Percentiles rank a stretch among this genome's conserved stretches.
phyloP scores from a whole-genome alignment of 1,140 invertebrate species.

The Drosophila nigrodunni region DNA sequence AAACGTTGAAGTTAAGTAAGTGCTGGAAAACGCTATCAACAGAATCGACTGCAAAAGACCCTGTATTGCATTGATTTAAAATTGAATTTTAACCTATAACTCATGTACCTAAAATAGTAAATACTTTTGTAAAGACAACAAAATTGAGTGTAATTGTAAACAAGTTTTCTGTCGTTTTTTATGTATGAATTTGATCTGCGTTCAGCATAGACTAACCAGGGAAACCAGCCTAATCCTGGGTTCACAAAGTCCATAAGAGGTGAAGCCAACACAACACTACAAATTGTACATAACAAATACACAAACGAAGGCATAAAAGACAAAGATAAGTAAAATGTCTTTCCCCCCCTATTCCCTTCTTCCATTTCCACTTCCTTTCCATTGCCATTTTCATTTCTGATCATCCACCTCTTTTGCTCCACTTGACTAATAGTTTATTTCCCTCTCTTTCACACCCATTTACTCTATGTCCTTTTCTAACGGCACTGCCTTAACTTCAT shows the following conservation, averaged over 20 bases:
- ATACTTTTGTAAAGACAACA: too few species aligned
- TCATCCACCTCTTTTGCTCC: background rate
- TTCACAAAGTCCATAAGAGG: constrained; percentile 26
- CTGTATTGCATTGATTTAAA: too few species aligned
- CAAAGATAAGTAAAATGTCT: constrained; percentile 10
- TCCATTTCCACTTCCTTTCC: constrained; percentile 13
- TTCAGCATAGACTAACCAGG: too few species aligned
- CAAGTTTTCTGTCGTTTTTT: too few species aligned
- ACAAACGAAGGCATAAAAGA: constrained; percentile 33
- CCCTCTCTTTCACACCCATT: background rate
- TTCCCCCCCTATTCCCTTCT: constrained; percentile 2
- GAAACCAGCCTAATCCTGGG: too few species aligned
- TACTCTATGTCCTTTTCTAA: background rate
- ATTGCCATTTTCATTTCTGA: background rate
- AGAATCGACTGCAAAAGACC: too few species aligned
- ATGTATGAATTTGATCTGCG: too few species aligned
- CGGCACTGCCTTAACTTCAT: background rate
- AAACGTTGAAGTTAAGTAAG: too few species aligned
- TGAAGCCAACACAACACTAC: constrained; percentile 1
- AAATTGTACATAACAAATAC: background rate
- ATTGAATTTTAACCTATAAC: too few species aligned
- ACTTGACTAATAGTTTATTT: background rate
- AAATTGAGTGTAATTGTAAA: too few species aligned
- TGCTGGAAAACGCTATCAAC: too few species aligned
- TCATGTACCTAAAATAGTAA: too few species aligned